Conservation (phyloP, 2,797 vertebrate species). For the Tangara arthus region DNA sequence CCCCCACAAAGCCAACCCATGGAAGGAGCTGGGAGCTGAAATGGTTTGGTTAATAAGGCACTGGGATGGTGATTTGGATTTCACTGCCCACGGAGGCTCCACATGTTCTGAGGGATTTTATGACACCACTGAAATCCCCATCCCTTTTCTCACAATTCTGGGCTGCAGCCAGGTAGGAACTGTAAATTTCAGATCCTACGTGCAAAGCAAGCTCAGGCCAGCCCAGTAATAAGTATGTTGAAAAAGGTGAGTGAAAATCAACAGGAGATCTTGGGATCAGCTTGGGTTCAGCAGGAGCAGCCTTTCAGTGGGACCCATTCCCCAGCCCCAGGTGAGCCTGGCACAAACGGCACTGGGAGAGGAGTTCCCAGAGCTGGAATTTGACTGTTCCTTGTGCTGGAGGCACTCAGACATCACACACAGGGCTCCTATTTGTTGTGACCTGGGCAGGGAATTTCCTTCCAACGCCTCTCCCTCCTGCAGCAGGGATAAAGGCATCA, state of each 20-base stretch:
- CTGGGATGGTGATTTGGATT: fast-evolving
- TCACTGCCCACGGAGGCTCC: neutral
- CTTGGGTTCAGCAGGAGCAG: fast-evolving
- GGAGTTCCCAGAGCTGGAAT: fast-evolving
- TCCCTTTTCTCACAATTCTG: fast-evolving
- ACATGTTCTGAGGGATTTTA: fast-evolving
- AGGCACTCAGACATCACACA: neutral
- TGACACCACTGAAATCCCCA: fast-evolving
- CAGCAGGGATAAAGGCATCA: neutral
- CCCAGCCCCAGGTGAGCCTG: neutral
- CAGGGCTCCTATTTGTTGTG: fast-evolving
- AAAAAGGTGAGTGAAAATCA: neutral
- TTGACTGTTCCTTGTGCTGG: neutral
- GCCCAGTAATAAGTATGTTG: neutral
- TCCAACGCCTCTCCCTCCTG: neutral
- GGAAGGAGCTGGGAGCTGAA: neutral
- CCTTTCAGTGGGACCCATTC: fast-evolving
- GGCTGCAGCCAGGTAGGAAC: fast-evolving
- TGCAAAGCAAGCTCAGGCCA: neutral
- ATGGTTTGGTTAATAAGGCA: neutral
- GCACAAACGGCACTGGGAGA: neutral
- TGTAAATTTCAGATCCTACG: neutral
- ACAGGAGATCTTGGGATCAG: neutral
- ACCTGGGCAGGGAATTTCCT: neutral
- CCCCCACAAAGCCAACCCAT: neutral